Base-by-base conservation (phyloP, 2,797 vertebrate genomes). In the Enteromius viviparus region DNA sequence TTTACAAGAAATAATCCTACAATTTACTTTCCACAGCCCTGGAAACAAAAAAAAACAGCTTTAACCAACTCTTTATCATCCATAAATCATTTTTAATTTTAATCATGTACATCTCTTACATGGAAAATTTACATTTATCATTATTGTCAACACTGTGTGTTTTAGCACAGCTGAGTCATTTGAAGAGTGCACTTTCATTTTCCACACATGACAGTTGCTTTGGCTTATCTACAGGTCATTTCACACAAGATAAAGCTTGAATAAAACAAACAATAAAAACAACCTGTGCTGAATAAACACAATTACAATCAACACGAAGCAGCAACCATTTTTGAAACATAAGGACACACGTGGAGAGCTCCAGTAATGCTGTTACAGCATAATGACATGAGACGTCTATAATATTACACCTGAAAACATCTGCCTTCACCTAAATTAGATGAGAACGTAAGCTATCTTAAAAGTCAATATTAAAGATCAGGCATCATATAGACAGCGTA, bases 81-180 rank as follows among this genome's bases (percentile, higher is more conserved):
- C 51, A 60, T 66, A 49, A 77, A 71, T 70, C 60, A 68, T 14
- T 79, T 84, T 79, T 81, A 81, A 71, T 82, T 55, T 26, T 64
- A 85, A 68, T 42, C 65, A 82, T 51, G 32, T 80, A 68, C 71
- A 86, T 78, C 5, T 82, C 66, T 65, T 14, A 62, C 29, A 81
- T 26, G n/a, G 6, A 42, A 26, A 64, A 81, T 40, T 12, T 72
- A 84, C 62, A 83, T 78, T 65, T 60, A 74, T 53, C 60, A 29
- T 29, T 7, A 14, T 26, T 5, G 49, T 58, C 3, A 37, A 9
- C 37, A 58, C 26, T 47, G 21, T 5, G 0, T 34, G 17, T 78
- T 51, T n/a, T 3, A 14, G 17, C 47, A 64, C 51, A 62, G 40
- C 1, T 1, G 10, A 68, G 42, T 47, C 14, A 29, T 29, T 71